Evolutionary conservation across 1,140 invertebrate genomes (phyloP), one percentile per base, ranked within the genome.

Genomic region (Conus betulinus): DNA sequence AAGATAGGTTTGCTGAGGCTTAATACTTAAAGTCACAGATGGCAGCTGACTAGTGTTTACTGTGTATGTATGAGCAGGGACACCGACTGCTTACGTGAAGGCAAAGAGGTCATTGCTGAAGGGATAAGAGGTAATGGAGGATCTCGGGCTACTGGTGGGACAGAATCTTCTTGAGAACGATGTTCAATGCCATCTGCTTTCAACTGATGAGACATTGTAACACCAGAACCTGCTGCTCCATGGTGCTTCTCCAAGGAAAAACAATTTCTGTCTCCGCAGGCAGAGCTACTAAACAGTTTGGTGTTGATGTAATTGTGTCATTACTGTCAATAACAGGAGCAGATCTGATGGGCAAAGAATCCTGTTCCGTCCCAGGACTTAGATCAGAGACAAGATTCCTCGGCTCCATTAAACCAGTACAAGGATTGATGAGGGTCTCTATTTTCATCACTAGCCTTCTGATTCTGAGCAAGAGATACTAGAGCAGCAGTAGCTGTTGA

Each of bases 341-440:
- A 39, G 23, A 20, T 6, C 20, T 55, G 52, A 39, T 5, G 10
- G 52, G 17, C 23, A 23, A 52, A 52, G 51, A 60, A 25, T 82
- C 79, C 20, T 63, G 90, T 89, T 91, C 89, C 91, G 90, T 92
- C 82, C 84, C 78, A 55, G 91, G 93, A 91, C 90, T 93, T 51
- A 87, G 89, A 81, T 94, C 93, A 79, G 91, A 88, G 79, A 88
- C 76, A 91, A 88, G 85, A 83, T 95, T 93, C 79, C 97, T 97
- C 1, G 97, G 97, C 94, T 98, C 98, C 91, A 98, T 94, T 90
- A 97, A 97, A 20, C 98, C 98, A 8, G 98, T 98, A 89, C 98
- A 96, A 8, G 98, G 98, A 96, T 98, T 98, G 57, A 98, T 97
- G 5, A 98, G 96, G 95, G 67, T 85, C 60, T 87, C 85, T n/a